Base-by-base conservation (phyloP, 92 coral and sea anemone species). In the Actinostola sp. region DNA sequence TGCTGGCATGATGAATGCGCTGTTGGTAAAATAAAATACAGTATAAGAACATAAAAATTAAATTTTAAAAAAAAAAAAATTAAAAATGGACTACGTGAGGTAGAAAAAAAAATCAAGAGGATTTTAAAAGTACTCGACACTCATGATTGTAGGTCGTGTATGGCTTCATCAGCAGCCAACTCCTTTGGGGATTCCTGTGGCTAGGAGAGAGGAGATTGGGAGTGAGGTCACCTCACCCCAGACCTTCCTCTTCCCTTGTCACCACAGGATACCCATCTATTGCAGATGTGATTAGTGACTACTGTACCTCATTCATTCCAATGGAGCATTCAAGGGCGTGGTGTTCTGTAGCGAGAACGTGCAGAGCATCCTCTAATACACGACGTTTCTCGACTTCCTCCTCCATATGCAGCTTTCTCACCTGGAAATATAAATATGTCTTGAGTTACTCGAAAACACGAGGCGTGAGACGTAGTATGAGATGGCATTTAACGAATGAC, bases 341-440 rank as follows among this genome's bases (percentile, higher is more conserved):
- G 67, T 95, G 97, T 75, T 95, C 99, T 24, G 97, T 92, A 46
- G 99, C 99, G 26, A 95, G 70, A 36, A 95, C 99, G 61, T 95
- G 99, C 17, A 95, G 92, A n/a, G 99, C 99, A 81, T 95, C 99
- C 78, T 95, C 99, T 68, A 91, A 75, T 1, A 95, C 97, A 20
- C 99, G 82, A 12, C 97, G 72, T 71, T 92, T 86, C 71, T 95
- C 99, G 21, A 89, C 91, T 48, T 95, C 99, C 45, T 95, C 97
- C 53, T 95, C 99, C 66, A 85, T 89, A 72, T 93, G 93, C 21
- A 88, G 76, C 24, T 92, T 82, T 56, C 99, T 86, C 46, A 90
- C 88, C 98, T 93, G 63, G 27, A 9, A 50, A 9, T 23, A 56
- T n/a, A 3, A n/a, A 8, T n/a, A n/a, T n/a, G n/a, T n/a, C n/a